phyloP scores from a whole-genome alignment of 1,140 invertebrate species.

The Drosophila sulfurigaster region DNA sequence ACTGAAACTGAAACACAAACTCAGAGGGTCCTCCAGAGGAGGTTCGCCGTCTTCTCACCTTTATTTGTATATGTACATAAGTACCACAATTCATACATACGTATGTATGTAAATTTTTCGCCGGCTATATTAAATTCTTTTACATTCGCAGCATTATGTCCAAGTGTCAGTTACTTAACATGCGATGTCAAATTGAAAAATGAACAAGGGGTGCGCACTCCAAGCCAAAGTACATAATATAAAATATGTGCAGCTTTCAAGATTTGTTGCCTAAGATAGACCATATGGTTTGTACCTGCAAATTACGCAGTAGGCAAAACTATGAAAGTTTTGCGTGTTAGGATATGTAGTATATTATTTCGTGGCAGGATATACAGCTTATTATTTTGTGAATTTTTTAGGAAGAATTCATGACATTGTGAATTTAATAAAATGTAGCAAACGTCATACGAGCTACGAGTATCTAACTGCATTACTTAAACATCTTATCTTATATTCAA shows the following conservation, averaged over 20 bases:
- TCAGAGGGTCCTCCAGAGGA: conserved; percentile 13
- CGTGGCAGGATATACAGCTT: no score
- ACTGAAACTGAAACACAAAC: conserved; percentile 6
- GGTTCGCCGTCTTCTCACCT: conserved; percentile 27
- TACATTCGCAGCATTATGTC: conserved; percentile 40
- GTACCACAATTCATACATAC: conserved; percentile 1
- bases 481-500: no score
- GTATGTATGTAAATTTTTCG: conserved; percentile 27
- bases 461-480: no score
- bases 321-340: not conserved
- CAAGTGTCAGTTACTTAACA: conserved; percentile 52
- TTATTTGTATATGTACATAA: not conserved
- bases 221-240: not conserved
- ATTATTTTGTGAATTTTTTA: no score
- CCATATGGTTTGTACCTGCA: conserved; percentile 2
- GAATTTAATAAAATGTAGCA: no score
- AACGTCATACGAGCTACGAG: no score
- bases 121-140: conserved; percentile 42
- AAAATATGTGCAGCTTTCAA: conserved; percentile 2
- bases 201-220: conserved; percentile 14
- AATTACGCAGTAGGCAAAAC: not conserved
- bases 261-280: conserved; percentile 14
- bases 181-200: conserved; percentile 55
- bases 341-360: not conserved
- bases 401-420: no score